These are phyloP conservation scores for Andrena hattorfiana DNA, from an alignment of 2,888 invertebrate genomes.

Conservation along the genomic window DNA sequence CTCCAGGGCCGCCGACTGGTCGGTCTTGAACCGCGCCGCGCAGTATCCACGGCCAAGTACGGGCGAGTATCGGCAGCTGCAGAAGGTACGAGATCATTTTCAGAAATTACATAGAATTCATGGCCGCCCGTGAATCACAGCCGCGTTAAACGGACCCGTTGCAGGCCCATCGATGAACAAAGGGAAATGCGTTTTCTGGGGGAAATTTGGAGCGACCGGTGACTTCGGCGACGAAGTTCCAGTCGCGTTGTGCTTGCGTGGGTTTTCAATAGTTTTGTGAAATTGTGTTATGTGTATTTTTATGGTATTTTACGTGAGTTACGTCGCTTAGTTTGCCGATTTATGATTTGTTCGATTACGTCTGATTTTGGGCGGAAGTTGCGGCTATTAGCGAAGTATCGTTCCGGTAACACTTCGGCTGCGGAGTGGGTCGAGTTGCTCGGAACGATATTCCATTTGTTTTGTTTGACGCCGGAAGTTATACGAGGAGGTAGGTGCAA, in stretches of 20 bases:
- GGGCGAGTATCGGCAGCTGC: conserved; percentile 13
- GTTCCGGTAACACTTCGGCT: background rate
- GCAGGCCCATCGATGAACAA: conserved; percentile 15
- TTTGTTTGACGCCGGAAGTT: background rate
- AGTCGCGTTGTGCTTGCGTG: background rate
- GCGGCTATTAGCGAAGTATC: background rate
- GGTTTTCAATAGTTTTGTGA: background rate
- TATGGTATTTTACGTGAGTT: background rate
- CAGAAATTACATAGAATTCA: conserved; percentile 4
- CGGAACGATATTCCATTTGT: conserved; percentile 11
- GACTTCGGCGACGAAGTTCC: background rate
- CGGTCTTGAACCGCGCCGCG: conserved; percentile 6
- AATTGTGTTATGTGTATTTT: background rate
- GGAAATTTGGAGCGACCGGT: background rate
- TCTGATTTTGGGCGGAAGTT: background rate
- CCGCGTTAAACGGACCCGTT: background rate
- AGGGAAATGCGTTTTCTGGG: conserved; percentile 29
- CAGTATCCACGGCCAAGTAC: background rate
- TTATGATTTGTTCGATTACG: background rate
- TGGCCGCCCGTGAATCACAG: background rate
- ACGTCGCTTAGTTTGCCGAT: background rate
- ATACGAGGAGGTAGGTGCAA: background rate
- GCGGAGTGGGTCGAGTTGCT: background rate
- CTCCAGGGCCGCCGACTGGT: background rate
- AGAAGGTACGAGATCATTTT: conserved; percentile 49